phyloP scores from a whole-genome alignment of 2,797 vertebrate species.

The Centropyge bicolor region DNA sequence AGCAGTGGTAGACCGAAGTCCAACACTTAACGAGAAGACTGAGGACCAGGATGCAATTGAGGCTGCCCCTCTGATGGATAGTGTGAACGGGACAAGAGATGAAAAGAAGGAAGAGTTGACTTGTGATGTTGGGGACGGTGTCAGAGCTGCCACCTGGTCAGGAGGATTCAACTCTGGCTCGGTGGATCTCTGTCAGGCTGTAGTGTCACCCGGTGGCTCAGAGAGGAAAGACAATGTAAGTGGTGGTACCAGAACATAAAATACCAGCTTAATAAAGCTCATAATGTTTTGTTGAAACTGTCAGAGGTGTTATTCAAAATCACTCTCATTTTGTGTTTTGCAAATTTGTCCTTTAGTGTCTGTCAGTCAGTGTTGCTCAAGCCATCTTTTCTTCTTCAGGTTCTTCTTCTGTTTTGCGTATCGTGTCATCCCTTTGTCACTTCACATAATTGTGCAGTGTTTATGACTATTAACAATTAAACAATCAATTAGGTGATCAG shows the following conservation, averaged over 20 bases:
- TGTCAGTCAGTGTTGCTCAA: not conserved
- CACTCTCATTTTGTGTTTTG: not conserved
- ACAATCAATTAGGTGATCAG: not conserved
- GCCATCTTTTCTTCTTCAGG: not conserved
- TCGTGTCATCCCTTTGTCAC: not conserved
- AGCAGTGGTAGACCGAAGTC: not conserved
- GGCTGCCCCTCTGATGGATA: not conserved
- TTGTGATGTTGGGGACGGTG: not conserved
- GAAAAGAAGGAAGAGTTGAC: slow-evolving; percentile 6
- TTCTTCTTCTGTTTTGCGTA: not conserved
- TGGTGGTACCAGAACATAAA: not conserved
- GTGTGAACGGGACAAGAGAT: not conserved
- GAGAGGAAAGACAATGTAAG: slow-evolving; percentile 65
- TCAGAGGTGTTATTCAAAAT: not conserved
- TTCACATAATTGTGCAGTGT: too few relatives aligned
- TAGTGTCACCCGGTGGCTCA: slow-evolving; percentile 49
- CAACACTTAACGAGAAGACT: slow-evolving; percentile 4
- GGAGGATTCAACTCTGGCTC: not conserved
- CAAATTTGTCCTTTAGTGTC: not conserved
- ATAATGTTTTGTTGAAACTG: not conserved
- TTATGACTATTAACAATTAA: not conserved
- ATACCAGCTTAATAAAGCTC: not conserved
- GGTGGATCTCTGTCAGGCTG: slow-evolving; percentile 21
- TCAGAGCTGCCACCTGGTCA: not conserved
- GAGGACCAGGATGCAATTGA: not conserved